A percentile compares a stretch with the other conserved stretches of the same genome.
phyloP scores from a whole-genome alignment of 1,140 invertebrate genomes.

The Drosophila obscura region DNA sequence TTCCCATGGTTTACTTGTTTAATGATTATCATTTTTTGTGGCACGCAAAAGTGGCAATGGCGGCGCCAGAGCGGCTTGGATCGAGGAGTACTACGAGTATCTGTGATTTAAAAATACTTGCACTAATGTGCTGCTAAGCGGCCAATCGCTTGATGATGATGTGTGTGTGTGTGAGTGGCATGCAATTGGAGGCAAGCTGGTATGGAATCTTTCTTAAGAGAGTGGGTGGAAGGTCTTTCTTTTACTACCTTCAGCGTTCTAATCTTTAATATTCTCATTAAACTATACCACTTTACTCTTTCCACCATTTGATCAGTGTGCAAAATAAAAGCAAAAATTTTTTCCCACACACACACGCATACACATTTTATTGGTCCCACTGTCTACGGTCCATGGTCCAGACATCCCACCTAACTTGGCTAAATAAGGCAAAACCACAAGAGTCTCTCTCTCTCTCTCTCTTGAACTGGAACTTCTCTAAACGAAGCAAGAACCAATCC shows the following conservation, averaged over 20 bases:
- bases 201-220: conserved; percentile 7
- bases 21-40: conserved; percentile 18
- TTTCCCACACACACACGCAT: too few species aligned
- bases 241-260: background rate
- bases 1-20: conserved; percentile 20
- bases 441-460: conserved; percentile 7
- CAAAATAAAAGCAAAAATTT: background rate
- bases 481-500: conserved; percentile 2
- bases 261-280: background rate
- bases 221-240: background rate
- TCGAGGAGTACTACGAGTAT: background rate
- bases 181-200: conserved; percentile 32
- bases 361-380: too few species aligned
- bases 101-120: conserved; percentile 38
- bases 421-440: too few species aligned
- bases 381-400: too few species aligned
- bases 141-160: conserved; percentile 19
- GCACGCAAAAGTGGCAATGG: conserved; percentile 7
- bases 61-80: background rate
- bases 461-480: too few species aligned
- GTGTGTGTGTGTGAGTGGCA: conserved; percentile 7
- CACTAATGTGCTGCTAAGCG: conserved; percentile 5
- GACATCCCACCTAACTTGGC: too few species aligned
- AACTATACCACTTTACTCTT: conserved; percentile 27
- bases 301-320: conserved; percentile 6